phyloP scores from a whole-genome alignment of 92 coral and sea anemone species.

The Actinostola sp. region DNA sequence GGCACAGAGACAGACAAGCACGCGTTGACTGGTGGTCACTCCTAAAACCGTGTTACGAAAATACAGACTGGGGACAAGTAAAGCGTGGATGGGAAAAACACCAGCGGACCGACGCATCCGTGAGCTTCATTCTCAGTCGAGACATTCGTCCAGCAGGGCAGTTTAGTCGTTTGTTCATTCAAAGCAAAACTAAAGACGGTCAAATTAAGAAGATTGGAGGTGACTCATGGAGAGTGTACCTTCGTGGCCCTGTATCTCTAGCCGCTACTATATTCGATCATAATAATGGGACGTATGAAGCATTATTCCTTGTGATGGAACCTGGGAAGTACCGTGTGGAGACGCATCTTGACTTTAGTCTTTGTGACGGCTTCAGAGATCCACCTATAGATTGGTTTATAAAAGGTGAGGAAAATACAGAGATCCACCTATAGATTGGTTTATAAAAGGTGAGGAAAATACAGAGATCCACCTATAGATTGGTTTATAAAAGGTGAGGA shows the following conservation, averaged over 20 bases:
- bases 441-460: too few relatives aligned
- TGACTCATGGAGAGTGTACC: slow-evolving; percentile 56
- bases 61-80: slow-evolving; percentile 53
- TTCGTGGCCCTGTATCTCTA: slow-evolving; percentile 37
- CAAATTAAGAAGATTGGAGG: slow-evolving; percentile 34
- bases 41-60: slow-evolving; percentile 44
- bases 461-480: too few relatives aligned
- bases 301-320: slow-evolving; percentile 38
- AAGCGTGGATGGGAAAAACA: slow-evolving; percentile 36
- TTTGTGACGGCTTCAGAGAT: slow-evolving; percentile 59
- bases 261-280: slow-evolving; percentile 53
- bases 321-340: slow-evolving; percentile 45
- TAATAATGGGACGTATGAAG: slow-evolving; percentile 55
- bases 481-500: slow-evolving; percentile 1
- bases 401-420: too few relatives aligned
- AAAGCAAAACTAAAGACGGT: slow-evolving; percentile 34
- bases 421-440: too few relatives aligned
- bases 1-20: slow-evolving; percentile 57
- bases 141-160: slow-evolving; percentile 49
- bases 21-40: slow-evolving; percentile 52
- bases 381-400: slow-evolving; percentile 51
- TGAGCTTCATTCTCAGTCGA: slow-evolving; percentile 14
- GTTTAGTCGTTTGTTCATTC: slow-evolving; percentile 45
- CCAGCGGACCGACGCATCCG: slow-evolving; percentile 37
- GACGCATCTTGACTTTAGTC: slow-evolving; percentile 45